Base-by-base conservation (phyloP, 2,113 vertebrate species). In the Dromas ardeola region DNA sequence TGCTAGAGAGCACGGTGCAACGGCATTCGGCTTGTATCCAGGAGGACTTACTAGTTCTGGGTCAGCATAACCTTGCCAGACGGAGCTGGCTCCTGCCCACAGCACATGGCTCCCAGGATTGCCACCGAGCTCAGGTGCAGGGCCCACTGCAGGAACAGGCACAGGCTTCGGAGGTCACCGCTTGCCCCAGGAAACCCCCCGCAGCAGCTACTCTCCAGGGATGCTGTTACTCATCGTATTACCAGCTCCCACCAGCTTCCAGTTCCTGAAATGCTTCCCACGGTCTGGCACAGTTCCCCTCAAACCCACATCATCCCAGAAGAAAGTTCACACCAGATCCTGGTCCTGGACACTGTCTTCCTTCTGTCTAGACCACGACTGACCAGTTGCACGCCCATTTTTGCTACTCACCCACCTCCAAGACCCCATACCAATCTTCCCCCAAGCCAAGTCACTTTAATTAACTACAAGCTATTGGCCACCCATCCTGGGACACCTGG, bases 341-440 rank as follows among this genome's bases (percentile, higher is more conserved):
- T n/a, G 13, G 11, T 50, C 27, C 32, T 38, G 47, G 15, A 62
- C 11, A 56, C 19, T 25, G 58, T 42, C 77, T 13, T 80, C 40
- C 38, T 70, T 58, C 34, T 66, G 30, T 71, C 59, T 34, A 84
- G 26, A 58, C 5, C 5, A 7, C 1, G 3, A 72, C 19, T 2
- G 0, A 42, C 11, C 6, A 32, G 34, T 9, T 86, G 16, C 34
- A 45, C 0, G 0, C 6, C 19, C 22, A 29, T 69, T 89, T 88
- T 84, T 58, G 5, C 27, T 78, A 11, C 2, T 42, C 27, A 42
- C 3, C 6, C 27, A 55, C 25, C 21, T 81, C 45, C 30, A 84
- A 78, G 42, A 50, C 30, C 45, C 45, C 32, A 56, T 1, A 70
- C 0, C 1, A 74, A 27, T 50, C 9, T 30, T 72, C 3, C 29